These are phyloP conservation scores for Bombycilla garrulus DNA, from an alignment of 2,113 vertebrate genomes.

Conservation along the genomic window DNA sequence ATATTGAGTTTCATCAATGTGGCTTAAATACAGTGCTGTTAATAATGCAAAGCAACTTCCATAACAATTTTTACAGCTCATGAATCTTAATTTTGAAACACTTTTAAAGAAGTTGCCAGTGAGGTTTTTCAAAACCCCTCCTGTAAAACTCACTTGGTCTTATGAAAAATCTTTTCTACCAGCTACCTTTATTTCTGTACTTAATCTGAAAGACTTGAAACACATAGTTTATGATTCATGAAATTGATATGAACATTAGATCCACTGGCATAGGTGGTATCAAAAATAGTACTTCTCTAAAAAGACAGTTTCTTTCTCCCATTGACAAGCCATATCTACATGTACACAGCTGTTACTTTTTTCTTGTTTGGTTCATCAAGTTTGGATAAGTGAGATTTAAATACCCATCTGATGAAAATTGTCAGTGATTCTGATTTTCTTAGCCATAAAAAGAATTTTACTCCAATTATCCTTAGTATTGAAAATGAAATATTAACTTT, in stretches of 20 bases:
- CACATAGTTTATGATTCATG: neutral
- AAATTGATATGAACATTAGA: neutral
- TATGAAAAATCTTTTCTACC: neutral
- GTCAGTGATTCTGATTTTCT: neutral
- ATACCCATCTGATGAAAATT: slow-evolving; percentile 31
- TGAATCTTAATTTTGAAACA: slow-evolving; percentile 10
- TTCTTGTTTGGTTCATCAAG: neutral
- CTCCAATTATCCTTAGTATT: slow-evolving; percentile 3
- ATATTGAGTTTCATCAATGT: neutral
- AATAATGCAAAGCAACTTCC: slow-evolving; percentile 10
- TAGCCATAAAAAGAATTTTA: neutral
- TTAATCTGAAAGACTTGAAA: slow-evolving; percentile 19
- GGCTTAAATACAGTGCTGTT: neutral
- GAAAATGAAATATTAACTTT: slow-evolving; percentile 1
- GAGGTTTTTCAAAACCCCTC: neutral
- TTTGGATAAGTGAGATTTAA: slow-evolving; percentile 14
- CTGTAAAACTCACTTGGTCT: neutral
- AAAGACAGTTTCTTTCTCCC: slow-evolving; percentile 7
- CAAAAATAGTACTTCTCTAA: neutral
- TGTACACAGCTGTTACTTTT: neutral
- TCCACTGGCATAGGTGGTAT: neutral
- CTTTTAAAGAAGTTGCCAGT: neutral
- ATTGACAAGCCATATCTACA: neutral
- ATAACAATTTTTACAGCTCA: neutral
- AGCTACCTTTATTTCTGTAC: slow-evolving; percentile 3